Base-by-base conservation (phyloP, 2,113 vertebrate genomes). In the Glaucidium brasilianum region DNA sequence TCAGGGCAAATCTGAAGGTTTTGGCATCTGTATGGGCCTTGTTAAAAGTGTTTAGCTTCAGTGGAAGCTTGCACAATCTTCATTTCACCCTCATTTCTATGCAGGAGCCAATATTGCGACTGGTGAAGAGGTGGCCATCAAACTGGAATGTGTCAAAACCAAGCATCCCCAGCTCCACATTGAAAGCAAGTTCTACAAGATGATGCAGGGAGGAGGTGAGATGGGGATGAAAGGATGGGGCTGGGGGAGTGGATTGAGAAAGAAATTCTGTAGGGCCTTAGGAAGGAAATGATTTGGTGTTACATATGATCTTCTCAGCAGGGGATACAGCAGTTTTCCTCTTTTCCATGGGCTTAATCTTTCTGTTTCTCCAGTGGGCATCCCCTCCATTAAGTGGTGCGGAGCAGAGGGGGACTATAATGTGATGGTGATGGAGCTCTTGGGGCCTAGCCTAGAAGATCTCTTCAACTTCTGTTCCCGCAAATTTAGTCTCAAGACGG, bases 161-260 rank as follows among this genome's bases (percentile, higher is more conserved):
- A 99, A 99, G 97, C 99, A 99, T 96, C 99, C 99, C 9, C 99
- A 99, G 97, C 97, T 99, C 85, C 99, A 99, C 97, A 99, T 99
- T 34, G 99, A 99, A 98, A 99, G 99, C 99, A 99, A 99, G 97
- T 99, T 99, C 97, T 99, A 99, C 98, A 99, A 99, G 98, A 99
- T 99, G 99, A 99, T 99, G 99, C 99, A 99, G 97, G 99, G 99
- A 85, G 99, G 99, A 98, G 99, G 99, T 99, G 96, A 98, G 98
- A 74, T 67, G 91, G 39, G 43, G 45, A 87, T 39, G 71, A 91
- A 45, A 50, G 75, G 52, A 87, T 85, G 69, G 69, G 58, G 12
- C 12, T 0, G 30, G 79, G 81, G 84, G 78, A 66, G 88, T 94
- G 81, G 84, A 80, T 88, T 87, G 74, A 64, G 62, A 34, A 75